Evolutionary conservation across 1,140 invertebrate species (phyloP), one percentile per base, ranked within the genome.

Genomic region (Cherax destructor): DNA sequence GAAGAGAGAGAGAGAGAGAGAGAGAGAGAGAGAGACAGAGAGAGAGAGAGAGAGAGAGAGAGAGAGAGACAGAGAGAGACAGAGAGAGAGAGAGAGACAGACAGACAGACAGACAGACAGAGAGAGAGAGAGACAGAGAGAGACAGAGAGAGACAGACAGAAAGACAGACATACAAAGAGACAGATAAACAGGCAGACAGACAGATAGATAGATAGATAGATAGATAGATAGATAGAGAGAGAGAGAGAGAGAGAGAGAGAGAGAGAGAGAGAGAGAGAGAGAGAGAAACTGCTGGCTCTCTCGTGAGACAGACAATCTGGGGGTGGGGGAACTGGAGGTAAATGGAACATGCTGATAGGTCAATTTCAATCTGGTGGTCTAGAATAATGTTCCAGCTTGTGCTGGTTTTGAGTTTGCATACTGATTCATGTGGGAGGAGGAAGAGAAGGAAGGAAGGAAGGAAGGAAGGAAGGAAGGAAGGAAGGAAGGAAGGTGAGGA

Each of bases 281-380:
- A 47, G 61, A 69, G 9, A 4, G 59, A 30, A 41, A 7, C 11
- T 18, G 41, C 3, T n/a, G 59, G 10, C 6, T 13, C 30, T 18
- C 41, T 5, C 3, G 18, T 1, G 4, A 79, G 50, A 21, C 3
- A 7, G 59, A 69, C 61, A 83, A 83, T 83, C 81, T 47, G 13
- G 11, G 59, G 1, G 24, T 52, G n/a, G 61, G 61, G 81, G 59
- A 74, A 69, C 81, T 83, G 81, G 59, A 30, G 24, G 81, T 47
- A 61, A 83, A 83, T 83, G 81, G 59, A 69, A 59, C 81, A 49
- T 83, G 81, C n/a, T 61, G 59, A 83, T 61, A 83, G 81, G 81
- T 83, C 81, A 83, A 83, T 83, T 83, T 83, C 81, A 59, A 52
- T 69, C 81, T 83, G 81, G 24, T 83, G 81, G 81, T 69, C 24